Evolutionary conservation across 2,113 vertebrate genomes (phyloP), one percentile per base, ranked within the genome.

Genomic region (Eclectus roratus): DNA sequence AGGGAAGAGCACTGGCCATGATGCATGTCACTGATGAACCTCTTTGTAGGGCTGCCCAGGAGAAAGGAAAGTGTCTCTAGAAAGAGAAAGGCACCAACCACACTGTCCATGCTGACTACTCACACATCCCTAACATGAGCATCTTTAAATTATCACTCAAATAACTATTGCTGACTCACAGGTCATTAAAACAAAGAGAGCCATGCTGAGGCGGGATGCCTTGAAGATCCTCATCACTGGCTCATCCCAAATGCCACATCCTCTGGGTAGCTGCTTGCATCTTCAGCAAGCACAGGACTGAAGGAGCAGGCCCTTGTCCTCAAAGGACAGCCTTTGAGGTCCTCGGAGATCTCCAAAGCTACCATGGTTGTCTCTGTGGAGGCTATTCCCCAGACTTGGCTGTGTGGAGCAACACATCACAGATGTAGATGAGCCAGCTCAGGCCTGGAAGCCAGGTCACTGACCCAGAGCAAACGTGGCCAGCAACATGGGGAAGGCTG

Each of bases 391-490:
- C 72, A 87, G 21, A 28, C 23, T 21, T n/a, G 41, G 44, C 73
- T 63, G 8, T 28, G 56, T 11, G 15, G 37, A 21, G 7, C 61
- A 95, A 10, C 4, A 1, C 3, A n/a, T 43, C 35, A 29, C 65
- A 79, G 52, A 15, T 3, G 11, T 0, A 53, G 49, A 21, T 20
- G 52, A 69, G 23, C 47, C 93, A 83, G 47, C 56, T 61, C 49
- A 44, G 41, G 8, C 28, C 18, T 68, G 21, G 25, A 41, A 88
- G 35, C 21, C 56, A 74, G 31, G 24, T 8, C 44, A 14, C 33
- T 56, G 53, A 73, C 24, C n/a, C 60, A 31, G 21, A 58, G 56
- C 13, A 58, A 58, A 58, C 0, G 0, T 0, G 11, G 52, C 9
- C 63, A 90, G 58, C 71, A 58, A n/a, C 4, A 1, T 25, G 33